Evolutionary conservation across 2,797 vertebrate genomes (phyloP).

Genomic region (Muraenolepis orangiensis): DNA sequence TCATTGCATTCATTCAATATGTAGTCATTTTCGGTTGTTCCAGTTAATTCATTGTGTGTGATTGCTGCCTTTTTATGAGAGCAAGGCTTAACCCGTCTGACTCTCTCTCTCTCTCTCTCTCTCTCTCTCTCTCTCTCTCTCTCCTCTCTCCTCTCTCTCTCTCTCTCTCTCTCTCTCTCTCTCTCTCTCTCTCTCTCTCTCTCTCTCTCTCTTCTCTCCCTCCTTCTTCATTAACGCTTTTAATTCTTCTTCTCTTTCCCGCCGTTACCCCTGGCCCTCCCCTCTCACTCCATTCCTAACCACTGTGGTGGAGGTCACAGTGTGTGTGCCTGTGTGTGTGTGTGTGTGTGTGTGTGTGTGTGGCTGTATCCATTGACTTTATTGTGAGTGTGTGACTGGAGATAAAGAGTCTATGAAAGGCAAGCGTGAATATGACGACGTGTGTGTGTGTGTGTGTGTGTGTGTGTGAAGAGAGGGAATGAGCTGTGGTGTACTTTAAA

Average conservation of each 20-base stretch:
- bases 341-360: conserved; percentile 3
- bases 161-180: background rate
- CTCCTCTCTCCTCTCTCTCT: background rate
- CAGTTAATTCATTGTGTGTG: too few relatives aligned
- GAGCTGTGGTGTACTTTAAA: conserved; percentile 40
- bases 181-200: too few relatives aligned
- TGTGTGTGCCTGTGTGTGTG: conserved; percentile 17
- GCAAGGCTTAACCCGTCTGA: background rate
- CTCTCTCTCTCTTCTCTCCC: background rate
- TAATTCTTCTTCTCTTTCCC: conserved; percentile 26
- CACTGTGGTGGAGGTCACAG: conserved; percentile 31
- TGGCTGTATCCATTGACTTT: conserved; percentile 19
- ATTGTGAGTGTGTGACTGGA: conserved; percentile 46
- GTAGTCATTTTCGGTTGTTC: too few relatives aligned
- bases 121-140: background rate
- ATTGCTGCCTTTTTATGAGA: too few relatives aligned
- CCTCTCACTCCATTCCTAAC: conserved; percentile 23
- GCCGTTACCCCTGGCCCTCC: conserved; percentile 66
- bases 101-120: background rate
- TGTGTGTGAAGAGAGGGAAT: conserved; percentile 18
- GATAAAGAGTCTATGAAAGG: conserved; percentile 46
- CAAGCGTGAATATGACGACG: conserved; percentile 26
- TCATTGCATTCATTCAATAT: too few relatives aligned
- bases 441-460: background rate
- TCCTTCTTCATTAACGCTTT: conserved; percentile 27